These are phyloP conservation scores for Drosophila trichaetosa DNA, from an alignment of 2,888 invertebrate species.

Conservation along the genomic window DNA sequence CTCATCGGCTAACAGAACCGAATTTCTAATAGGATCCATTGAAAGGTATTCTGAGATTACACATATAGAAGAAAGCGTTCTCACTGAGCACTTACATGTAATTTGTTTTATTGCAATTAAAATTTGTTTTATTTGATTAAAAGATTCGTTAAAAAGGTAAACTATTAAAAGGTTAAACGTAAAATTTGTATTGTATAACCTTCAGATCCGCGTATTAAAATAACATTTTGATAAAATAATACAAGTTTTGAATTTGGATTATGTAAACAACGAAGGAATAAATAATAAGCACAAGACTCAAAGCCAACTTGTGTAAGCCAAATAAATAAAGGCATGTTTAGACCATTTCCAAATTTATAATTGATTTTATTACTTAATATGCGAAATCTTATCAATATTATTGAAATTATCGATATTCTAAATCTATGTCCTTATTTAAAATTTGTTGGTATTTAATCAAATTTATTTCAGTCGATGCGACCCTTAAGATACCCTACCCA, in stretches of 20 bases:
- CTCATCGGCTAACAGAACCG: slow-evolving; percentile 41
- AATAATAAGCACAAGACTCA: not conserved
- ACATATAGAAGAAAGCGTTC: not conserved
- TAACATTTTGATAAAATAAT: slow-evolving; percentile 40
- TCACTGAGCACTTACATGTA: slow-evolving; percentile 40
- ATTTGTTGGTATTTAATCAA: not conserved
- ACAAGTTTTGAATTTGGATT: slow-evolving; percentile 9
- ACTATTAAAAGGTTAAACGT: slow-evolving; percentile 10
- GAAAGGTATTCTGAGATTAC: not conserved
- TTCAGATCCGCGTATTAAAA: slow-evolving; percentile 8
- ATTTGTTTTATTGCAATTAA: not conserved
- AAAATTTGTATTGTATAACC: slow-evolving; percentile 33
- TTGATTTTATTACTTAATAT: not conserved
- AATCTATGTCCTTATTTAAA: not conserved
- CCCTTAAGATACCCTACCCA: not conserved
- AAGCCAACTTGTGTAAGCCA: not conserved
- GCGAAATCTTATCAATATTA: not conserved
- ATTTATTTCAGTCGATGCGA: not conserved
- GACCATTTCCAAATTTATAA: not conserved
- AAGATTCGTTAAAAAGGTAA: not conserved
- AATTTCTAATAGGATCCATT: slow-evolving; percentile 32
- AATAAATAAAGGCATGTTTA: not conserved
- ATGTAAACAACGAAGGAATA: not conserved
- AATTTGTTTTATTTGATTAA: not conserved
- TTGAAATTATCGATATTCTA: not conserved